phyloP scores from a whole-genome alignment of 2,797 vertebrate species.

The Phalloptychus januarius region DNA sequence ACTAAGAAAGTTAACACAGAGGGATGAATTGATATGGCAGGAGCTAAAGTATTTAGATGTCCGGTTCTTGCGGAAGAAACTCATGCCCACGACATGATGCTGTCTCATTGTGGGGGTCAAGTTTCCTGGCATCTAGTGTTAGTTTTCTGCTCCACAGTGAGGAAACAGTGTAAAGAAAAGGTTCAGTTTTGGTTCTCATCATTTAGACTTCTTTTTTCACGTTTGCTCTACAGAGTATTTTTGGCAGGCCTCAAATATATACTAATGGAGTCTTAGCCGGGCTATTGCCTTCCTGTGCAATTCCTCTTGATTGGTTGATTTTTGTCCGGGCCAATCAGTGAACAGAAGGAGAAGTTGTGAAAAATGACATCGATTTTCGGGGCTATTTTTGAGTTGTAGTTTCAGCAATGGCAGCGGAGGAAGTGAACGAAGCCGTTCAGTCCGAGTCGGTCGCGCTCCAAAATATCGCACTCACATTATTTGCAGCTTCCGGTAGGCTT shows the following conservation, averaged over 20 bases:
- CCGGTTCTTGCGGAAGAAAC: background rate
- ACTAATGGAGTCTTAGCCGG: background rate
- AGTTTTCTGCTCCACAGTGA: background rate
- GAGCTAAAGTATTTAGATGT: background rate
- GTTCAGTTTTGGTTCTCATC: background rate
- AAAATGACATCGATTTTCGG: no score
- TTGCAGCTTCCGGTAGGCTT: no score
- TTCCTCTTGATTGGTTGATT: no score
- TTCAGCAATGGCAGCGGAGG: no score
- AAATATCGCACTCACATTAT: no score
- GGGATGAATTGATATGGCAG: background rate
- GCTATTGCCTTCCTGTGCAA: no score
- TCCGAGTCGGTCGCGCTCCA: no score
- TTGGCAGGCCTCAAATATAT: background rate
- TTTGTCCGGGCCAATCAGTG: no score
- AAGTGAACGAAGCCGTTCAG: no score
- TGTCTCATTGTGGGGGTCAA: background rate
- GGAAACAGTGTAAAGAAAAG: background rate
- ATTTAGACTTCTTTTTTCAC: background rate
- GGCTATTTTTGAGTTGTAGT: no score
- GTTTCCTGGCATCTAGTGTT: background rate
- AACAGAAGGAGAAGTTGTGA: no score
- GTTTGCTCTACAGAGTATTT: background rate
- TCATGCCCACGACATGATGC: background rate
- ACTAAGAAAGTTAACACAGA: background rate